These are phyloP conservation scores for Drosophila meridiana DNA, from an alignment of 2,888 invertebrate genomes.

Conservation along the genomic window DNA sequence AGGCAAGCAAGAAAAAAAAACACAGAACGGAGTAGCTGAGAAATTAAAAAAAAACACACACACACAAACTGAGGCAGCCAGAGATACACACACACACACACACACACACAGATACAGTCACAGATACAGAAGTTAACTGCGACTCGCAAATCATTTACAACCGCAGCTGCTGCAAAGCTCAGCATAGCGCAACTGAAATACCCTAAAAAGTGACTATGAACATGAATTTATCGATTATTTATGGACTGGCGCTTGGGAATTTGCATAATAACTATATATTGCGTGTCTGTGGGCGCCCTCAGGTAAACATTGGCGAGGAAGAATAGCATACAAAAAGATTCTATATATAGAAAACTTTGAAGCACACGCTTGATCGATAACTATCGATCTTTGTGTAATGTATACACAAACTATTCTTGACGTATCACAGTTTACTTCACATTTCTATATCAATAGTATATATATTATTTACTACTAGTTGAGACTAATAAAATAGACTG, in stretches of 20 bases:
- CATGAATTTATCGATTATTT: conserved; percentile 17
- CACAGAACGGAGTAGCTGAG: conserved; percentile 8
- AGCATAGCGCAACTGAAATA: conserved; percentile 20
- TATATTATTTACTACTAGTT: neutral
- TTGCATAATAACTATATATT: conserved; percentile 1
- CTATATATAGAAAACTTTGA: conserved; percentile 1
- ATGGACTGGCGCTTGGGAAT: neutral
- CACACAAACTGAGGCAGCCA: conserved; percentile 8
- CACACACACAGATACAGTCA: neutral
- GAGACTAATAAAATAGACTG: neutral
- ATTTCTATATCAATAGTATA: neutral
- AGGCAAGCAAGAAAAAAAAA: conserved; percentile 32
- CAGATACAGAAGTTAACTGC: conserved; percentile 36
- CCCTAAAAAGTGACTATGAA: conserved; percentile 9
- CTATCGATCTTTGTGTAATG: neutral
- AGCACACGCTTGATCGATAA: neutral
- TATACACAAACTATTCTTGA: neutral
- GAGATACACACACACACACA: neutral
- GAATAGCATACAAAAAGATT: neutral
- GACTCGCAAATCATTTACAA: conserved; percentile 42
- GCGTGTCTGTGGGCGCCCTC: neutral
- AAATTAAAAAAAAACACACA: conserved; percentile 7
- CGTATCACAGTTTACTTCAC: too few relatives aligned
- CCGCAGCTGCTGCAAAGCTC: neutral
- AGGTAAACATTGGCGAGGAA: neutral